Base-by-base conservation (phyloP, 2,888 invertebrate genomes). In the Dryococelus australis region DNA sequence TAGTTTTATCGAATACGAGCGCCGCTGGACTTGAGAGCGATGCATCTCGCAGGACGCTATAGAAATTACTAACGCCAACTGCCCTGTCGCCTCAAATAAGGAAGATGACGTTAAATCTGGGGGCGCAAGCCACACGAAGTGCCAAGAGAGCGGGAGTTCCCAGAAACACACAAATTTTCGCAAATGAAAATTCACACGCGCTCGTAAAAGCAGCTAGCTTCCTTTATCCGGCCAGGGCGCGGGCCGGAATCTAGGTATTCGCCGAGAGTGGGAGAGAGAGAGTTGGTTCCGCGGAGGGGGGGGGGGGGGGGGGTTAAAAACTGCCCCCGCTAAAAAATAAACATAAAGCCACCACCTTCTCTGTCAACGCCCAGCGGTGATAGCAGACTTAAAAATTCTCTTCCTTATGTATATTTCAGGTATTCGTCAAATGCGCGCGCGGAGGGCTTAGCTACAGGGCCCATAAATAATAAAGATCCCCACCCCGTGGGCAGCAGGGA, bases 331-430 rank as follows among this genome's bases (percentile, higher is more conserved):
- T n/a, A n/a, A 24, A 65, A 65, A 65, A 65, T 65, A 65, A 65
- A 65, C 65, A 65, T 24, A 13, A 47, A 65, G 65, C 65, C 24
- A 65, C 13, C 65, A 65, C 65, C 65, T 65, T 65, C 47, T 65
- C 65, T 65, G 65, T 65, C 65, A n/a, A n/a, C 65, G 65, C 65
- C 4, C 65, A 20, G 65, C 20, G 65, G 65, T 20, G 65, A 65
- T 65, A 65, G 65, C 5, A 65, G 65, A 16, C 65, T 65, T 65
- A 65, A 65, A 65, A 65, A 65, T 65, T 65, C 65, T 65, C 65
- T 65, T 65, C 65, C 65, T 65, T 65, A 65, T 65, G 65, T 65
- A 65, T 65, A 65, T 65, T 65, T 65, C 20, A 65, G 65, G 65
- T 9, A 65, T 65, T 16, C 65, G 65, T 65, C 65, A 65, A 65